Percentiles rank a stretch among this genome's conserved stretches.
Evolutionary conservation across 2,113 vertebrate species (phyloP).

Genomic region (Ceuthmochares aereus): DNA sequence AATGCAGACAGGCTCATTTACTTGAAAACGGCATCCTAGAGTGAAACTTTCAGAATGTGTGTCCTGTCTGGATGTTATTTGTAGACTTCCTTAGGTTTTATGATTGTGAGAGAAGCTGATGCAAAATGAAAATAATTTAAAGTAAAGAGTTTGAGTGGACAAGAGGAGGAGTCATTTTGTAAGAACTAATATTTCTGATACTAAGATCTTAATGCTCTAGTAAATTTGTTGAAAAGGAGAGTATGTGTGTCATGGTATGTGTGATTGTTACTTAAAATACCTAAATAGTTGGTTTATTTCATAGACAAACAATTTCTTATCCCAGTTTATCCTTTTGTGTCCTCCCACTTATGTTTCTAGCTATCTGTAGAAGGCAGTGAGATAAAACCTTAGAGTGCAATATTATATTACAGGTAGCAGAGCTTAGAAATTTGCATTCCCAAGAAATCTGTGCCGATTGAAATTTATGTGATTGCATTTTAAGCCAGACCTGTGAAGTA

Average conservation of each 20-base stretch:
- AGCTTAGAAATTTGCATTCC: not conserved
- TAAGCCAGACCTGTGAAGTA: not conserved
- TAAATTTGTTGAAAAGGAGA: not conserved
- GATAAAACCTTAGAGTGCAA: not conserved
- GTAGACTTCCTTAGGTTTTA: not conserved
- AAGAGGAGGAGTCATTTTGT: not conserved
- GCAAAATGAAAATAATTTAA: not conserved
- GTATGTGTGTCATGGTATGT: not conserved
- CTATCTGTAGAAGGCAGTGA: not conserved
- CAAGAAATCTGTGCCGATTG: not conserved
- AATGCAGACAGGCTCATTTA: not conserved
- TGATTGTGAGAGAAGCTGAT: not conserved
- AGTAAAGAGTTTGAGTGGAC: not conserved
- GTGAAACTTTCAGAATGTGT: not conserved
- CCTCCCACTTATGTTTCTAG: not conserved
- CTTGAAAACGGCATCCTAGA: not conserved
- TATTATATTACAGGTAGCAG: not conserved
- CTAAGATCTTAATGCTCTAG: not conserved
- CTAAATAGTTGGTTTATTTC: not conserved
- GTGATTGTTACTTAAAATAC: not conserved
- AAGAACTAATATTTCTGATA: not conserved
- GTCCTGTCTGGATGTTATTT: not conserved
- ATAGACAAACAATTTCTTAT: not conserved
- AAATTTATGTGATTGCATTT: not conserved
- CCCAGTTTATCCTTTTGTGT: not conserved